A percentile compares a stretch with the other conserved stretches of the same genome.
Evolutionary conservation across 2,888 invertebrate species (phyloP).

Genomic region (Tenthredo mesomela): DNA sequence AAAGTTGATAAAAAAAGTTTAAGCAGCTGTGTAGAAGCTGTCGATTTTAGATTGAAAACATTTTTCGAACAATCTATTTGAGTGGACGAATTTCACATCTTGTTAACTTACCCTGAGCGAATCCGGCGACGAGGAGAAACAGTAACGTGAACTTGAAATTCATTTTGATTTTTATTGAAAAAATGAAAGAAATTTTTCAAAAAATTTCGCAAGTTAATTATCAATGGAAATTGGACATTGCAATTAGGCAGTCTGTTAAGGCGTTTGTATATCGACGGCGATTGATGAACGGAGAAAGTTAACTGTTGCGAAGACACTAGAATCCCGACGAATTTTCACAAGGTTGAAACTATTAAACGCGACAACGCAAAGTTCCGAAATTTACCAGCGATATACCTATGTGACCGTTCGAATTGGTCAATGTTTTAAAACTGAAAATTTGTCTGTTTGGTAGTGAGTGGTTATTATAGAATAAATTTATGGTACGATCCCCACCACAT

Average conservation of each 20-base stretch:
- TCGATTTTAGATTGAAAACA: neutral
- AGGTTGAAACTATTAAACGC: neutral
- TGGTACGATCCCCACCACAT: constrained; percentile 49
- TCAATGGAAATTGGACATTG: neutral
- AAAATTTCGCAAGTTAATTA: neutral
- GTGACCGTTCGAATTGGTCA: constrained; percentile 31
- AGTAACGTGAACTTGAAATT: neutral
- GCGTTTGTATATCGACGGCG: neutral
- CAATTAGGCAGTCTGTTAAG: neutral
- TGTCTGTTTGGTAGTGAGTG: constrained; percentile 40
- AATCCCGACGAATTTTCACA: neutral
- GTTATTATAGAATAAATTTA: constrained; percentile 63
- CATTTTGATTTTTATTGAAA: constrained; percentile 27
- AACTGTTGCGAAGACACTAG: neutral
- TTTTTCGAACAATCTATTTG: neutral
- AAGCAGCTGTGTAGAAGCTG: neutral
- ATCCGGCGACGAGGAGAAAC: constrained; percentile 6
- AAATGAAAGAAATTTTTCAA: neutral
- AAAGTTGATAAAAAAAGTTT: neutral
- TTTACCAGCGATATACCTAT: neutral
- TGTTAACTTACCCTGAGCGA: constrained; percentile 18
- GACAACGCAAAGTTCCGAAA: neutral
- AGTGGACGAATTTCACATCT: neutral
- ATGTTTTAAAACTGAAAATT: constrained; percentile 43
- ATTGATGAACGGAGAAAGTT: constrained; percentile 2